Evolutionary conservation across 92 coral and sea anemone species (phyloP).

Genomic region (Micromussa lordhowensis): DNA sequence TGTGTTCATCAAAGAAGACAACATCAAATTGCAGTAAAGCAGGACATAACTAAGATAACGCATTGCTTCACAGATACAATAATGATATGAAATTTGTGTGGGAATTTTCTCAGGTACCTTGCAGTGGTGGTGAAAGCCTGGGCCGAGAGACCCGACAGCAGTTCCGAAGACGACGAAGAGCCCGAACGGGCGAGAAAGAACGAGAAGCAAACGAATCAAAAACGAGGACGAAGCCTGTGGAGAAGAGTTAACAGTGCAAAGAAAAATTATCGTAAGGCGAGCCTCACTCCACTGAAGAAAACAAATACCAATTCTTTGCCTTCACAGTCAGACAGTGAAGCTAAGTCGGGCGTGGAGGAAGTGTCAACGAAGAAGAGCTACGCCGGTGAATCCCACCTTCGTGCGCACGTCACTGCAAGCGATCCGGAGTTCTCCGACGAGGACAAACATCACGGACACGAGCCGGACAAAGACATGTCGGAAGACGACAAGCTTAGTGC

Average conservation of each 20-base stretch:
- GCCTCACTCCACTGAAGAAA: slow-evolving; percentile 33
- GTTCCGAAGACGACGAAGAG: slow-evolving; percentile 83
- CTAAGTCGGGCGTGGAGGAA: slow-evolving; percentile 40
- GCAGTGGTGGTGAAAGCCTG: slow-evolving; percentile 95
- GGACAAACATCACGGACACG: slow-evolving; percentile 20
- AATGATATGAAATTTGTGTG: not conserved
- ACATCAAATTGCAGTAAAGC: too few relatives aligned
- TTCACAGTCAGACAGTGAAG: slow-evolving; percentile 35
- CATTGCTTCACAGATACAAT: not conserved
- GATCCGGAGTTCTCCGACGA: slow-evolving; percentile 42
- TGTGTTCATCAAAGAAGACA: not conserved
- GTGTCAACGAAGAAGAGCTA: slow-evolving; percentile 9
- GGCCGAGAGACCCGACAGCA: slow-evolving; percentile 95
- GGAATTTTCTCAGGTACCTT: slow-evolving; percentile 64
- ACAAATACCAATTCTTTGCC: slow-evolving; percentile 37
- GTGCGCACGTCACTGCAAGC: not conserved
- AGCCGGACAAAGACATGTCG: slow-evolving; percentile 30
- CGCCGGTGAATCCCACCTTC: slow-evolving; percentile 29
- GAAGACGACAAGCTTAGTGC: slow-evolving; percentile 56
- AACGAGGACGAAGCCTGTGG: slow-evolving; percentile 65
- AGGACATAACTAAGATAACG: not conserved
- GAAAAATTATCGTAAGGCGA: slow-evolving; percentile 29
- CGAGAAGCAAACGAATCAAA: slow-evolving; percentile 52
- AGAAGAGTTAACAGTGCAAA: slow-evolving; percentile 61
- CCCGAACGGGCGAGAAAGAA: slow-evolving; percentile 54